Evolutionary conservation across 2,113 vertebrate genomes (phyloP).

Genomic region (Sakesphorus luctuosus): DNA sequence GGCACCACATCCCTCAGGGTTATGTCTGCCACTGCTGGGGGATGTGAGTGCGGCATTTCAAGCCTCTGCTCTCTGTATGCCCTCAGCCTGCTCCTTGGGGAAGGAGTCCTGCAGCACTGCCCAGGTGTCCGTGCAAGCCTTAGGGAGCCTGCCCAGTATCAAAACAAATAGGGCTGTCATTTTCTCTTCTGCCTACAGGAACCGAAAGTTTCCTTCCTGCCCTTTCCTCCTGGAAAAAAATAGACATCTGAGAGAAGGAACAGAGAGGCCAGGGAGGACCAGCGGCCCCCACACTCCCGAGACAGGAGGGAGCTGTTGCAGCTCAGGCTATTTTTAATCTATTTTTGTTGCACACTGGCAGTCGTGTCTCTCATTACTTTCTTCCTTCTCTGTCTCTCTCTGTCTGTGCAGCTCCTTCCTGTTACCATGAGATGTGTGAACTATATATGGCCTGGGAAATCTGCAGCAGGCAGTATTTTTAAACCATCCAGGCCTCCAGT

Average conservation of each 20-base stretch:
- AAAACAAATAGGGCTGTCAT: slow-evolving; percentile 75
- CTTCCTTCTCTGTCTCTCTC: slow-evolving; percentile 26
- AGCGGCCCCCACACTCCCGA: not conserved
- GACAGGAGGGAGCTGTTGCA: slow-evolving; percentile 11
- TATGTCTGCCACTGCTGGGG: not conserved
- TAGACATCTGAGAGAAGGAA: slow-evolving; percentile 60
- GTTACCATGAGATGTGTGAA: slow-evolving; percentile 34
- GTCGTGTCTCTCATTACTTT: not conserved
- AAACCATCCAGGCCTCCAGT: slow-evolving; percentile 60
- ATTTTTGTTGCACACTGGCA: not conserved
- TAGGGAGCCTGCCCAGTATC: not conserved
- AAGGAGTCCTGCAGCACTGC: slow-evolving; percentile 12
- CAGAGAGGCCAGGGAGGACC: slow-evolving; percentile 36
- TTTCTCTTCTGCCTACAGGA: slow-evolving; percentile 81
- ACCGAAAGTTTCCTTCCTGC: slow-evolving; percentile 78
- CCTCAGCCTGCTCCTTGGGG: not conserved
- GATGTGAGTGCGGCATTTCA: not conserved
- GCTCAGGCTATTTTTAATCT: slow-evolving; percentile 74
- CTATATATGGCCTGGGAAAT: slow-evolving; percentile 84
- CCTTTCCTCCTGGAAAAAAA: slow-evolving; percentile 72
- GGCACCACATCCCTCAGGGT: not conserved
- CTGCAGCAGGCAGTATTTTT: slow-evolving; percentile 73
- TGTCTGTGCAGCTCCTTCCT: slow-evolving; percentile 69
- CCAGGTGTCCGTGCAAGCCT: not conserved
- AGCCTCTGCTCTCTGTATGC: not conserved